phyloP scores from a whole-genome alignment of 1,140 invertebrate species.

The Papilio helenus region DNA sequence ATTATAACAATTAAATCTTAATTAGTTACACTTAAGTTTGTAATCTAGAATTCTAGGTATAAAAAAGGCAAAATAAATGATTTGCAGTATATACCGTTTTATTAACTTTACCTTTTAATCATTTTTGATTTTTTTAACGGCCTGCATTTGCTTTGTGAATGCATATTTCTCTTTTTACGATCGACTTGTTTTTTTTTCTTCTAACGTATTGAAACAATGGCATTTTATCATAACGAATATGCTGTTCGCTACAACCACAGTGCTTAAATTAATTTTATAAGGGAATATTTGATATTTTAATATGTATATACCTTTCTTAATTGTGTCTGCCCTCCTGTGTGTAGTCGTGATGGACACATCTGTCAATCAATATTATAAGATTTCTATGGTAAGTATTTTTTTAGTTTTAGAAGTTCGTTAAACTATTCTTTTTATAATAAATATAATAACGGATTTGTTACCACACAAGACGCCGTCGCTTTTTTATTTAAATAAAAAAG shows the following conservation, averaged over 20 bases:
- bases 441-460: too few relatives aligned
- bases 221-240: constrained; percentile 7
- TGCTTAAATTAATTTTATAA: background rate
- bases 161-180: constrained; percentile 21
- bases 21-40: constrained; percentile 25
- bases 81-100: constrained; percentile 34
- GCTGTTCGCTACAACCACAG: background rate
- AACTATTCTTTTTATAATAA: too few relatives aligned
- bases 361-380: constrained; percentile 48
- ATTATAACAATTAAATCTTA: constrained; percentile 9
- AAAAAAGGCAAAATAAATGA: constrained; percentile 41
- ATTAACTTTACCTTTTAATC: constrained; percentile 10
- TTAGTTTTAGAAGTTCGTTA: background rate
- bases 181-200: constrained; percentile 23
- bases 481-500: too few relatives aligned
- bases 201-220: background rate
- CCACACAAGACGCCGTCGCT: too few relatives aligned
- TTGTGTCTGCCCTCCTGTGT: background rate
- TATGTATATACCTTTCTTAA: background rate
- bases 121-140: background rate
- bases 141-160: constrained; percentile 14
- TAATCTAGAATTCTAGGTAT: constrained; percentile 32
- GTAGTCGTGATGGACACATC: background rate
- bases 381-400: constrained; percentile 59
- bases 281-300: background rate